Percentiles rank a stretch among this genome's conserved stretches.
Evolutionary conservation across 2,113 vertebrate species (phyloP).

Genomic region (Oxyruncus cristatus): DNA sequence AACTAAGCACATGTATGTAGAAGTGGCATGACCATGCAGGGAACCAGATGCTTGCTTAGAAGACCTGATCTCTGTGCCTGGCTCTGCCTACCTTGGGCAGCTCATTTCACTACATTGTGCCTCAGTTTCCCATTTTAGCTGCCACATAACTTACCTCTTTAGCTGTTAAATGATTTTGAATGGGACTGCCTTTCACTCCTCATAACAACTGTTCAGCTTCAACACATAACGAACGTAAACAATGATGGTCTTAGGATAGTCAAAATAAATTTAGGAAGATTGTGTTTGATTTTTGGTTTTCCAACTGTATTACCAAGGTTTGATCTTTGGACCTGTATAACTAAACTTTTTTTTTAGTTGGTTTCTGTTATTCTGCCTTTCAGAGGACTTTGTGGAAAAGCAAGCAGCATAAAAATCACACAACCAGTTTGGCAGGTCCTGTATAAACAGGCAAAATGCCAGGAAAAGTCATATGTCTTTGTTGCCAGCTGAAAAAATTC

Average conservation of each 20-base stretch:
- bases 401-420: slow-evolving; percentile 46
- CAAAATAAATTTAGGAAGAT: neutral
- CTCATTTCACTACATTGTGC: neutral
- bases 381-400: slow-evolving; percentile 58
- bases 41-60: neutral
- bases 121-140: neutral
- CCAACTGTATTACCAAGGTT: neutral
- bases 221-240: neutral
- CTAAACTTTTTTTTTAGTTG: slow-evolving; percentile 34
- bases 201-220: neutral
- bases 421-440: slow-evolving; percentile 69
- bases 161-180: neutral
- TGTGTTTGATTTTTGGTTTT: slow-evolving; percentile 31
- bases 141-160: fast-evolving
- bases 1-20: neutral
- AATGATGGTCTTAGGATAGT: neutral
- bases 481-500: slow-evolving; percentile 5
- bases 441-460: slow-evolving; percentile 63
- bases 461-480: slow-evolving; percentile 17
- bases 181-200: neutral
- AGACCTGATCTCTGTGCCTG: neutral
- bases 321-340: slow-evolving; percentile 18
- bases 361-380: slow-evolving; percentile 61
- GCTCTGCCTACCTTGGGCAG: neutral
- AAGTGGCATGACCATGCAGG: neutral